A percentile compares a stretch with the other conserved stretches of the same genome.
Evolutionary conservation across 2,113 vertebrate genomes (phyloP).

Genomic region (Pionites leucogaster): DNA sequence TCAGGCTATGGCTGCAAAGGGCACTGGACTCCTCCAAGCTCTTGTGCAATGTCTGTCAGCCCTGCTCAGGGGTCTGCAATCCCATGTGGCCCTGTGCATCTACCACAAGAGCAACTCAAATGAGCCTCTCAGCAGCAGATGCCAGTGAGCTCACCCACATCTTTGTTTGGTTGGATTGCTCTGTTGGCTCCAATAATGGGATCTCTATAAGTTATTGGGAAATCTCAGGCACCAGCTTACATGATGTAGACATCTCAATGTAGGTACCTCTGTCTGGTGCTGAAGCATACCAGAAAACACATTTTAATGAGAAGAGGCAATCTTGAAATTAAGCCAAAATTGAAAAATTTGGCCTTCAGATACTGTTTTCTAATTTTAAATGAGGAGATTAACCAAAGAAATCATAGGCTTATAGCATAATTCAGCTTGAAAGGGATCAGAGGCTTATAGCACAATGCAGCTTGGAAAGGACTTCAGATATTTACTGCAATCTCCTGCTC

Average conservation of each 20-base stretch:
- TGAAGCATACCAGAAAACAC: not conserved
- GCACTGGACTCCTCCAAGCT: not conserved
- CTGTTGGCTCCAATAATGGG: not conserved
- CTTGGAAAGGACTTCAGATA: not conserved
- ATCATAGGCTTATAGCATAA: not conserved
- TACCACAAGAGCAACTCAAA: not conserved
- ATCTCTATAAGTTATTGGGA: not conserved
- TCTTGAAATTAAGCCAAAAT: not conserved
- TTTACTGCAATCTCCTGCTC: not conserved
- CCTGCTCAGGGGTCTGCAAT: not conserved
- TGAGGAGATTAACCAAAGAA: not conserved
- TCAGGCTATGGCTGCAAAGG: not conserved
- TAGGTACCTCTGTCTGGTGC: not conserved
- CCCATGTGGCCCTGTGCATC: not conserved
- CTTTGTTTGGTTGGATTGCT: not conserved
- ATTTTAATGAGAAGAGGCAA: not conserved
- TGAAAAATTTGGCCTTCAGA: not conserved
- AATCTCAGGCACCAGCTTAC: not conserved
- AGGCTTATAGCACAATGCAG: not conserved
- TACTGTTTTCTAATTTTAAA: not conserved
- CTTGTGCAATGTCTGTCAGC: not conserved
- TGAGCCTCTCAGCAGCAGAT: not conserved
- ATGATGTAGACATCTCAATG: not conserved
- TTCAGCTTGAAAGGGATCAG: not conserved
- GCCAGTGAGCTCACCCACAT: not conserved